Percentiles rank a stretch among this genome's conserved stretches.
These are phyloP conservation scores for Pilophorus perplexus DNA, from an alignment of 2,888 invertebrate genomes.

Conservation along the genomic window DNA sequence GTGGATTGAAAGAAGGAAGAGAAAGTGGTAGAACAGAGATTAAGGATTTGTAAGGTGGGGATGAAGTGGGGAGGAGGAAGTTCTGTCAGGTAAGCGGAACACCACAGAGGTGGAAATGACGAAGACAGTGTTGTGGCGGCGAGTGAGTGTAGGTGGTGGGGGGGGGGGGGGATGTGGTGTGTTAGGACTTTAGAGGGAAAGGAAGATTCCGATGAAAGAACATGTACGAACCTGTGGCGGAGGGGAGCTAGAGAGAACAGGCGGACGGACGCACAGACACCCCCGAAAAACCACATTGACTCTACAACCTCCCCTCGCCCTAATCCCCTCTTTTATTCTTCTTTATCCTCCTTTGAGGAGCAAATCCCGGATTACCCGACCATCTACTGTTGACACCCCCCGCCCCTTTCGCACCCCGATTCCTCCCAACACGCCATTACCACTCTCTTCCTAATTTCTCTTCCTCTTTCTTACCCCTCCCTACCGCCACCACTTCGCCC, in stretches of 20 bases:
- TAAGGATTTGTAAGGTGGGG: conserved; percentile 6
- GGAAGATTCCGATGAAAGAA: conserved; percentile 17
- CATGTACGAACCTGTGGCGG: no score
- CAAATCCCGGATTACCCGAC: conserved; percentile 34
- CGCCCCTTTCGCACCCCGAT: no score
- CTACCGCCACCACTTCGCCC: background rate
- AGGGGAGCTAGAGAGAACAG: no score
- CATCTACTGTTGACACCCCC: conserved; percentile 31
- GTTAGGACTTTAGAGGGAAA: conserved; percentile 4
- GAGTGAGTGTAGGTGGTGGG: background rate
- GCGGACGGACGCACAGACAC: no score
- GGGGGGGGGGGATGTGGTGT: conserved; percentile 10
- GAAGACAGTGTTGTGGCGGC: no score
- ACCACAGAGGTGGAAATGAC: no score
- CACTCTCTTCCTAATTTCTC: background rate
- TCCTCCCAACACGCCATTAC: no score
- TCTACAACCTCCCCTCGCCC: background rate
- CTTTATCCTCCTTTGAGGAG: conserved; percentile 31
- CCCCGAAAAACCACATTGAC: conserved; percentile 13
- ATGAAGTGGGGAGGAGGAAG: conserved; percentile 7
- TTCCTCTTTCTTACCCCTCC: background rate
- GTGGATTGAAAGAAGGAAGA: background rate
- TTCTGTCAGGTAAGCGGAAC: conserved; percentile 22
- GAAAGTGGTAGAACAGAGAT: conserved; percentile 2
- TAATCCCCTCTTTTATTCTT: conserved; percentile 28